Evolutionary conservation across 2,888 invertebrate species (phyloP).

Genomic region (Loripinus fragilis): DNA sequence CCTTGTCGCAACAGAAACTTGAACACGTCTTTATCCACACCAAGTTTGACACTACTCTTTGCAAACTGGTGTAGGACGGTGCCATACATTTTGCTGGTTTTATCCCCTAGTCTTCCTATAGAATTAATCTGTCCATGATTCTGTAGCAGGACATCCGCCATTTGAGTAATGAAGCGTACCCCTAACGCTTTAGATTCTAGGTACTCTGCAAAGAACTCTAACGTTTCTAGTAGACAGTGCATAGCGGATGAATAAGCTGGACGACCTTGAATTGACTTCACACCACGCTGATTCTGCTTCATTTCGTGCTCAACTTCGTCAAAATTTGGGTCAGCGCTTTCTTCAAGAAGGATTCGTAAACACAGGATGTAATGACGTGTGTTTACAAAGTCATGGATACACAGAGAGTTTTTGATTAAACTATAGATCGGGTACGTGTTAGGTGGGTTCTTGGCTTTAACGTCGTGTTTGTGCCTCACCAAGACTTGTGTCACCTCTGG

Average conservation of each 20-base stretch:
- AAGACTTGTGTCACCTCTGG: slow-evolving; percentile 73
- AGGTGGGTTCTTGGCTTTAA: slow-evolving; percentile 66
- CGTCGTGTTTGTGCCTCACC: slow-evolving; percentile 70
- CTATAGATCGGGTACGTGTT: slow-evolving; percentile 79
- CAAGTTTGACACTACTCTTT: slow-evolving; percentile 67
- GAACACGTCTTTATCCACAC: slow-evolving; percentile 65
- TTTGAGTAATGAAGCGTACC: slow-evolving; percentile 61
- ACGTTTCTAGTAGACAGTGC: slow-evolving; percentile 72
- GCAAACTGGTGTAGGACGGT: slow-evolving; percentile 72
- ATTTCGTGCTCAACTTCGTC: slow-evolving; percentile 70
- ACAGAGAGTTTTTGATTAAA: slow-evolving; percentile 71
- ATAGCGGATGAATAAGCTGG: slow-evolving; percentile 67
- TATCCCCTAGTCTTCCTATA: slow-evolving; percentile 56
- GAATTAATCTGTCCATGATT: slow-evolving; percentile 53
- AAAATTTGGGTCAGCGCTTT: slow-evolving; percentile 77
- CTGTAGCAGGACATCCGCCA: slow-evolving; percentile 63
- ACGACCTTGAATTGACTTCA: slow-evolving; percentile 62
- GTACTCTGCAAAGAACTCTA: slow-evolving; percentile 65
- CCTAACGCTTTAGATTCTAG: slow-evolving; percentile 64
- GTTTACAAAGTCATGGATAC: slow-evolving; percentile 69
- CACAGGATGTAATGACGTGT: slow-evolving; percentile 71
- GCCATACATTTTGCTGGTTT: slow-evolving; percentile 60
- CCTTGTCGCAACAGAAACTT: slow-evolving; percentile 71
- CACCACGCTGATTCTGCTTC: slow-evolving; percentile 52
- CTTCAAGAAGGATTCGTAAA: slow-evolving; percentile 66